A percentile compares a stretch with the other conserved stretches of the same genome.
These are phyloP conservation scores for Aphodius granarius DNA, from an alignment of 2,888 invertebrate species.

Conservation along the genomic window DNA sequence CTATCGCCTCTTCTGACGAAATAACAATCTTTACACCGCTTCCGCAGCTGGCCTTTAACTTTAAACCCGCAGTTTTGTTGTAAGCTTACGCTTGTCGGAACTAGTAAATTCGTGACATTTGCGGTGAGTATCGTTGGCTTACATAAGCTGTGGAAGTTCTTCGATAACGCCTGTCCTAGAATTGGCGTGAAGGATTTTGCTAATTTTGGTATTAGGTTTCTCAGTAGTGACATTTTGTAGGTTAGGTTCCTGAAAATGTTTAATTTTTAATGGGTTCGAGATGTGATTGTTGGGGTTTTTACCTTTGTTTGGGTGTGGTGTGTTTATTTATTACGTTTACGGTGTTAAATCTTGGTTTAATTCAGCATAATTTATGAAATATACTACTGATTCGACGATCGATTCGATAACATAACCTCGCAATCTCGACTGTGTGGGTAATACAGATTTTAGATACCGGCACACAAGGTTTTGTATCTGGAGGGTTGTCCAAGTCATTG, in stretches of 20 bases:
- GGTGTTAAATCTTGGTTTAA: neutral
- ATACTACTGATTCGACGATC: too few species aligned
- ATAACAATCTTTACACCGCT: constrained; percentile 80
- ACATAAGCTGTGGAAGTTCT: neutral
- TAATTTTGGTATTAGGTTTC: neutral
- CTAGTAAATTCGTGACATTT: neutral
- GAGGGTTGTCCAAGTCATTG: too few species aligned
- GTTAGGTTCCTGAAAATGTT: neutral
- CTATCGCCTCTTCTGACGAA: constrained; percentile 69
- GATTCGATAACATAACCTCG: too few species aligned
- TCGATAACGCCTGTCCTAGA: neutral
- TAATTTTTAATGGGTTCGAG: neutral
- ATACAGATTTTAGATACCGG: too few species aligned
- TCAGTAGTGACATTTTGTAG: neutral
- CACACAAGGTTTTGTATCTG: too few species aligned
- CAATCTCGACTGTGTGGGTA: too few species aligned
- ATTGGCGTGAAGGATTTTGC: neutral
- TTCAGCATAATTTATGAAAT: neutral
- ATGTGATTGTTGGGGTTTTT: neutral
- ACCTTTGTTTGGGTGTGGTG: neutral
- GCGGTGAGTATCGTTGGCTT: neutral
- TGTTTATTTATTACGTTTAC: neutral
- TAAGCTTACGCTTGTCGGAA: neutral
- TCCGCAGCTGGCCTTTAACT: constrained; percentile 66
- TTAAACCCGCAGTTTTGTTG: constrained; percentile 64